Conservation (phyloP, 1,140 invertebrate genomes). For the Homalodisca vitripennis region DNA sequence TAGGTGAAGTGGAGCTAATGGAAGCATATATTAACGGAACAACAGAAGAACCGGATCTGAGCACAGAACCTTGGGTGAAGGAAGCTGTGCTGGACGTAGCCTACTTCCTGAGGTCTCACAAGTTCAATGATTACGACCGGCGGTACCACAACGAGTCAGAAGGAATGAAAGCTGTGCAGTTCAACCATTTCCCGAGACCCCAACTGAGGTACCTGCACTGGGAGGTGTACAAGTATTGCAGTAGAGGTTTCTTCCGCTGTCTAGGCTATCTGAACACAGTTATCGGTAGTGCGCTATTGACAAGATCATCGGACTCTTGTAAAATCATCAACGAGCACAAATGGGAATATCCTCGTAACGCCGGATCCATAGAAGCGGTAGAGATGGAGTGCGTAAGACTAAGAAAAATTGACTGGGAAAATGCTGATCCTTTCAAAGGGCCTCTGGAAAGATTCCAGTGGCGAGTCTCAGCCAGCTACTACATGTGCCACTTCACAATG, state of each 20-base stretch:
- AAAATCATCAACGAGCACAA: conserved; percentile 51
- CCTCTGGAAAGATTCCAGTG: conserved; percentile 58
- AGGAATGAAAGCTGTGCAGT: conserved; percentile 43
- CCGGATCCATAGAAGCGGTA: conserved; percentile 46
- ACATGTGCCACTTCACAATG: conserved; percentile 66
- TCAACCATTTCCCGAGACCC: conserved; percentile 54
- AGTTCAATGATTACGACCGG: conserved; percentile 62
- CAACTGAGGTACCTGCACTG: conserved; percentile 57
- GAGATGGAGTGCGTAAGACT: conserved; percentile 53
- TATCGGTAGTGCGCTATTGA: conserved; percentile 25
- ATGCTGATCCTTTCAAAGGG: conserved; percentile 55
- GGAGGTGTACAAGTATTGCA: conserved; percentile 59
- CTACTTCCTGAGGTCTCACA: conserved; percentile 59
- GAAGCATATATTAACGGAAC: no score
- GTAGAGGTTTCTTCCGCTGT: conserved; percentile 53
- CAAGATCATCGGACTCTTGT: conserved; percentile 49
- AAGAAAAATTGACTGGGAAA: conserved; percentile 48
- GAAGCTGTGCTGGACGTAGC: conserved; percentile 51
- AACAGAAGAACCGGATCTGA: background rate
- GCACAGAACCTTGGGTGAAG: conserved; percentile 35
- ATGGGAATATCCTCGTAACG: conserved; percentile 47
- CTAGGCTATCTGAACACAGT: conserved; percentile 53
- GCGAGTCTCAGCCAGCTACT: conserved; percentile 61
- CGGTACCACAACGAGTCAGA: conserved; percentile 42
- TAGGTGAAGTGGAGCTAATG: no score